phyloP scores from a whole-genome alignment of 2,113 vertebrate species.

The Cygnus atratus region DNA sequence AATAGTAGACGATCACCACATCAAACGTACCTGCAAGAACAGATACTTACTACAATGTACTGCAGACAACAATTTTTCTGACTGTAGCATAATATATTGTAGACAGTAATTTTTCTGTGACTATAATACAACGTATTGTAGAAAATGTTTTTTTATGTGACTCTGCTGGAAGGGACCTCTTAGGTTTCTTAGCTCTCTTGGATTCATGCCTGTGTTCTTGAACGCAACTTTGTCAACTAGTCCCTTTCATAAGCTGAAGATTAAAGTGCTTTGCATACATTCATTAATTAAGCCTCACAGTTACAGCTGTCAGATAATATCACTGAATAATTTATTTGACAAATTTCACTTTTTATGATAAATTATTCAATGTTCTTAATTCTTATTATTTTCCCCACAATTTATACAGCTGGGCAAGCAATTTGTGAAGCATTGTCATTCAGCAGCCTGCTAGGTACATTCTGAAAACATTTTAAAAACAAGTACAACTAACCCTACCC shows the following conservation, averaged over 20 bases:
- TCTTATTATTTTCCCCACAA: slow-evolving; percentile 48
- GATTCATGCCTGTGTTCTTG: not conserved
- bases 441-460: not conserved
- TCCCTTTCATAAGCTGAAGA: slow-evolving; percentile 19
- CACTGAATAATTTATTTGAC: slow-evolving; percentile 66
- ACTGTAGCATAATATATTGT: not conserved
- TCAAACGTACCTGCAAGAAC: not conserved
- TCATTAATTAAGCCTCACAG: slow-evolving; percentile 56
- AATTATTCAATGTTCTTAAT: slow-evolving; percentile 55
- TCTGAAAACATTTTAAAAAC: not conserved
- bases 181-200: not conserved
- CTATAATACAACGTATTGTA: not conserved
- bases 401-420: slow-evolving; percentile 19
- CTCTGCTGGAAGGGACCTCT: not conserved
- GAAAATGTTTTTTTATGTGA: not conserved
- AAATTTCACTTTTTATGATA: slow-evolving; percentile 54
- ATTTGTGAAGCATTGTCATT: slow-evolving; percentile 7
- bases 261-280: slow-evolving; percentile 25
- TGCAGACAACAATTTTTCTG: not conserved
- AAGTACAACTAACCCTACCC: not conserved
- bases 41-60: not conserved
- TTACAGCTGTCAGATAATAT: slow-evolving; percentile 63
- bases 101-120: not conserved
- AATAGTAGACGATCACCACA: not conserved
- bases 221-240: slow-evolving; percentile 8